Evolutionary conservation across 2,888 invertebrate genomes (phyloP).

Genomic region (Epicampocera succincta): DNA sequence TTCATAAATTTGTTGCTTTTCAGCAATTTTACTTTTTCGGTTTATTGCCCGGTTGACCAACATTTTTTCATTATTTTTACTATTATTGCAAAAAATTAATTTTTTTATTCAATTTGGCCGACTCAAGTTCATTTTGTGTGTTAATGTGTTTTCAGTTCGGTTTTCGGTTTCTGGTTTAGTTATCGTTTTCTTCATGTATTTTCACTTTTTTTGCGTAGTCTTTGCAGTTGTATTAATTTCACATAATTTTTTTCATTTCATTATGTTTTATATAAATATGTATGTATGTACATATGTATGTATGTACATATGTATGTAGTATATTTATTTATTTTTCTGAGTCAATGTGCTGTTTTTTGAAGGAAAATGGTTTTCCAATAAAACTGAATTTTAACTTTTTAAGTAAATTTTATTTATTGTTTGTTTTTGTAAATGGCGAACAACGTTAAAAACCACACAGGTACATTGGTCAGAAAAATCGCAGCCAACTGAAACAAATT

Average conservation of each 20-base stretch:
- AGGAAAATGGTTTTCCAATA: no score
- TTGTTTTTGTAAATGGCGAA: no score
- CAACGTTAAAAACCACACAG: no score
- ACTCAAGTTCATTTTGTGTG: slow-evolving; percentile 69
- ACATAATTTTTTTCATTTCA: slow-evolving; percentile 6
- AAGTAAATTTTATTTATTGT: no score
- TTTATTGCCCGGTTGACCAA: slow-evolving; percentile 66
- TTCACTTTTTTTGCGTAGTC: slow-evolving; percentile 57
- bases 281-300: neutral
- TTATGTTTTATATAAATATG: slow-evolving; percentile 5
- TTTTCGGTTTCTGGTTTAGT: slow-evolving; percentile 56
- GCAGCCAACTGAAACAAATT: no score
- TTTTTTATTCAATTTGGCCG: slow-evolving; percentile 35
- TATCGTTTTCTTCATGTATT: slow-evolving; percentile 36
- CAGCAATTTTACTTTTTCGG: slow-evolving; percentile 11
- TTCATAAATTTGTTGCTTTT: neutral
- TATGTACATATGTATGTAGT: no score
- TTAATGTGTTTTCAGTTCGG: slow-evolving; percentile 54
- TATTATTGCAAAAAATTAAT: slow-evolving; percentile 51
- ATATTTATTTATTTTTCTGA: neutral
- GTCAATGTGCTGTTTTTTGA: slow-evolving; percentile 7
- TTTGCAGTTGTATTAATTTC: slow-evolving; percentile 25
- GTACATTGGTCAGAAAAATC: no score
- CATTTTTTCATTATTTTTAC: slow-evolving; percentile 43
- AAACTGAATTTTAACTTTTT: no score